Base-by-base conservation (phyloP, 2,113 vertebrate species). In the Cyprinodon brontotheroides region DNA sequence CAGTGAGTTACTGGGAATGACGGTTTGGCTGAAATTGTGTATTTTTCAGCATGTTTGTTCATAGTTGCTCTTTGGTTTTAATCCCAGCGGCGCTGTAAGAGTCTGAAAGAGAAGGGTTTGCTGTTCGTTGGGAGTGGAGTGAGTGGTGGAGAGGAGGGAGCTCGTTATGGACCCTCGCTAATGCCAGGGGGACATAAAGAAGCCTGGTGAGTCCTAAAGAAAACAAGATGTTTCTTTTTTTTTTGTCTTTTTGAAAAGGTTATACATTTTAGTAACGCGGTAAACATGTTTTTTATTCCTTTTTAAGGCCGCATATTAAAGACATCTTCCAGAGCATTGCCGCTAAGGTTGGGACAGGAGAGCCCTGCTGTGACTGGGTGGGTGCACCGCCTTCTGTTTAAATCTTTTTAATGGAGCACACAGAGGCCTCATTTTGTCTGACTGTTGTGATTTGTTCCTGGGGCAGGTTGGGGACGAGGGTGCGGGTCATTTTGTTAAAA, bases 301-400 rank as follows among this genome's bases (percentile, higher is more conserved):
- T 71, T 66, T 65, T 15, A 76, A 99, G 98, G 98, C 96, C 97
- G 0, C 95, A 98, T 86, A 97, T 99, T 81, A 98, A 98, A 93
- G 92, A 94, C 0, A 98, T 99, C 91, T 99, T 99, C 92, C 98
- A 99, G 89, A 95, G 95, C 89, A 96, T 99, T 1, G 96, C 98
- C 53, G 98, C 98, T 15, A 99, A 98, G 93, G 98, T 99, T 4
- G 97, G 96, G 74, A 96, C 96, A 37, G 97, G 97, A 79, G 98
- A 99, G 72, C 95, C 98, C 1, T 99, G 98, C 81, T 99, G 98
- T 87, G 98, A 99, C 83, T 99, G 98, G 98, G 98, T 96, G 91
- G 95, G 95, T 94, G 61, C 15, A 74, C n/a, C 3, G 5, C 10
- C 68, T 65, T 48, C 37, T 64, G 20, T 17, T 39, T 38, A 62